Base-by-base conservation (phyloP, 2,888 invertebrate genomes). In the Nebria salina region DNA sequence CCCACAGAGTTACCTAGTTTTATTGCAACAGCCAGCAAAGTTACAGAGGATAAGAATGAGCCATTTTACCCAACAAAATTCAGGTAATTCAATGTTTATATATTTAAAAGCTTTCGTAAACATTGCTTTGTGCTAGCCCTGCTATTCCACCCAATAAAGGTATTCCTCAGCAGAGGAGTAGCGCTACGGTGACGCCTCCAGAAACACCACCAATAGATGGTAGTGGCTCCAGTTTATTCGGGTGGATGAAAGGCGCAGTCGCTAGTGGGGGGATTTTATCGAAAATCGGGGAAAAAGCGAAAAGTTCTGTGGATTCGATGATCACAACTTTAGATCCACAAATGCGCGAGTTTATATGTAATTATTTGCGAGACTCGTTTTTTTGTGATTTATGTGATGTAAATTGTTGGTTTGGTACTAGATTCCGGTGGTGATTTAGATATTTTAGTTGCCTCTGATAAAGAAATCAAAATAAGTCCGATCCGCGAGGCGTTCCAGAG, bases 321-420 rank as follows among this genome's bases (percentile, higher is more conserved):
- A 95, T 97, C 77, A 96, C 96, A 9, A 96, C 96, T 8, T 89
- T 97, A 34, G 96, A 97, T 88, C 96, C 96, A 15, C 96, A 96
- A 88, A 97, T 96, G 96, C 94, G 93, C 87, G 95, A 96, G 89
- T 94, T 95, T 86, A 92, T 96, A 84, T 92, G 96, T 96, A 91
- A 91, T 93, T 92, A 54, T 54, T 2, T 43, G 1, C 43, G 9
- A 54, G 13, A 34, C 9, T 20, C 1, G 0, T 20, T 20, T 20
- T 20, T 20, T 20, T 20, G 20, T 20, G 20, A 20, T 20, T 20
- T 20, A 20, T 20, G 20, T 20, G 20, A 20, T 20, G 20, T 20
- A 20, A 20, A 70, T 70, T 13, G 20, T 54, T 54, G 54, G 4
- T 7, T 7, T 54, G 54, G 54, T 54, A 2, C 8, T 87, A 96